A percentile compares a stretch with the other conserved stretches of the same genome.
phyloP scores from a whole-genome alignment of 2,888 invertebrate genomes.

The Lysandra bellargus region DNA sequence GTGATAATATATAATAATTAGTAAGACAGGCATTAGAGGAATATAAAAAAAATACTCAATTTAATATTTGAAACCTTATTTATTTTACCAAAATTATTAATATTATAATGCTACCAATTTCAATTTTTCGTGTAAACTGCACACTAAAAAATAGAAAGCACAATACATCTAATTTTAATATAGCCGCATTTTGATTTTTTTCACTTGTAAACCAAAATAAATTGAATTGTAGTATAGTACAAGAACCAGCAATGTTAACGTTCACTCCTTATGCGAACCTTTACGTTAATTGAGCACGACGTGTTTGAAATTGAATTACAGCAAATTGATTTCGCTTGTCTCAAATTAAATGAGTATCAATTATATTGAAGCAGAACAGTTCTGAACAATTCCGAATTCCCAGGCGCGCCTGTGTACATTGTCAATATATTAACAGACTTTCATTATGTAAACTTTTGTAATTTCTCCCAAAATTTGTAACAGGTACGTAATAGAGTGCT shows the following conservation, averaged over 20 bases:
- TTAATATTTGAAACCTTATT: too few species aligned
- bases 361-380: background rate
- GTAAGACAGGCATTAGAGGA: too few species aligned
- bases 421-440: slow-evolving; percentile 20
- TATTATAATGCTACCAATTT: too few species aligned
- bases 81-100: too few species aligned
- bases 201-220: background rate
- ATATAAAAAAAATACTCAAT: too few species aligned
- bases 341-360: slow-evolving; percentile 23
- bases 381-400: slow-evolving; percentile 17
- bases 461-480: background rate
- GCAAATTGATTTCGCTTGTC: slow-evolving; percentile 13
- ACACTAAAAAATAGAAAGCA: too few species aligned
- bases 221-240: background rate
- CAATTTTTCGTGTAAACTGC: too few species aligned
- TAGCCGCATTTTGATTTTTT: background rate
- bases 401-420: background rate
- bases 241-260: background rate
- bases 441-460: background rate
- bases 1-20: too few species aligned
- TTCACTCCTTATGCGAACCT: background rate
- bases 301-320: slow-evolving; percentile 19
- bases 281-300: background rate
- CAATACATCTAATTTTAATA: too few species aligned
- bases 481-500: background rate